Base-by-base conservation (phyloP, 2,797 vertebrate species). In the Malacoctenus gilli region DNA sequence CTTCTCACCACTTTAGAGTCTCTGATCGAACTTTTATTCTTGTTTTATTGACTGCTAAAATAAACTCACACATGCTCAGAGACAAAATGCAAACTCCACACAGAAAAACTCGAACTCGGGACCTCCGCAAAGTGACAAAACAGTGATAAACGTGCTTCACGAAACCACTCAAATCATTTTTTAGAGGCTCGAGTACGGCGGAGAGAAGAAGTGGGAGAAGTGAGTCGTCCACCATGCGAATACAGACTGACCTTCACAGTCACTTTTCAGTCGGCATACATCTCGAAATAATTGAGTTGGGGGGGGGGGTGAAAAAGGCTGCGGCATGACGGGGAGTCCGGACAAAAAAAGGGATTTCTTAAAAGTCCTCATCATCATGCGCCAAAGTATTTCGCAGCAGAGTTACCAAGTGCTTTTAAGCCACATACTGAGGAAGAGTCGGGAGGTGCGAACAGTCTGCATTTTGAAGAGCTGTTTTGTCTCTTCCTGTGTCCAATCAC, bases 341-440 rank as follows among this genome's bases (percentile, higher is more conserved):
- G 25, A 5, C 6, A 13, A 2, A 8, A 0, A 13, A 31, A n/a
- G 23, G 36, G 23, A 2, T 18, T 10, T 12, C 5, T 16, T 5
- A 32, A 32, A 48, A 47, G 25, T 50, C 36, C 13, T 40, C 43
- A 30, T 49, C 31, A 15, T 44, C 42, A 21, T 40, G 35, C 23
- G 2, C 20, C 12, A 55, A 48, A 14, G 31, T 7, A 0, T 10
- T n/a, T 23, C 3, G 4, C 23, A 1, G 4, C 23, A 1, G 2
- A 4, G 14, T 14, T 13, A 47, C n/a, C n/a, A 47, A 8, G 15
- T 18, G 15, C 11, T 41, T 46, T 11, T 31, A 54, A 59, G 19
- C 5, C 11, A 43, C 9, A 36, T 0, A 8, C n/a, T n/a, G n/a
- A 1, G n/a, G 14, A 21, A 28, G 12, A 2, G 12, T 32, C 4